These are phyloP conservation scores for Bos taurus DNA, from an alignment of 2,113 vertebrate genomes.

Conservation along the genomic window ARS-UCD2.0 NC_037331.1:71890501-71891000, in stretches of 20 bases:
- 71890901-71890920: not conserved
- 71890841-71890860: conserved; percentile 7
- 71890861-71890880: not conserved
- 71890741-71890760: not conserved
- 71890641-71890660: not conserved
- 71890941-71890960: not conserved
- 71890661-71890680: not conserved
- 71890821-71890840: not conserved
- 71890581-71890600: not conserved
- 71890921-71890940: not conserved
- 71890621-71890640: not conserved
- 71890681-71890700: not conserved
- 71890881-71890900: not conserved
- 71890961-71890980: not conserved
- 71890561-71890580: not conserved
- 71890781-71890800: not conserved
- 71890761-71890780: not conserved
- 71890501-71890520: not conserved
- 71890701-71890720: not conserved
- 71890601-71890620: not conserved
- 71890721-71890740: not conserved
- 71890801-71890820: not conserved
- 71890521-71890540: not conserved
- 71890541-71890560: not conserved
- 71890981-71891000: conserved; percentile 19